Conservation (phyloP, 2,113 vertebrate genomes). For the Corynorhinus townsendii region DNA sequence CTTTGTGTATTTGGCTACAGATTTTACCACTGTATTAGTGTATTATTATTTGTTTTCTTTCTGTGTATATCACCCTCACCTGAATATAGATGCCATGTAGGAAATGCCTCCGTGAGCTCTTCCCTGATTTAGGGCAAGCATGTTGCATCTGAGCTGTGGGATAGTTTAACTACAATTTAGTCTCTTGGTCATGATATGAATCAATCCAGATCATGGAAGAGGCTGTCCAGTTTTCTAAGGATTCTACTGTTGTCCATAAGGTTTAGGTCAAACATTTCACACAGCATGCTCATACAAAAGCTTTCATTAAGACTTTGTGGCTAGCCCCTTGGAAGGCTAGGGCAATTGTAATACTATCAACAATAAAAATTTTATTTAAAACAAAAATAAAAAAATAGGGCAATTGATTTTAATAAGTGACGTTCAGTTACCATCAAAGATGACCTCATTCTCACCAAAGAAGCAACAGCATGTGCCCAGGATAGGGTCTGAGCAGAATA, state of each 20-base stretch:
- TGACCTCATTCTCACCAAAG: background rate
- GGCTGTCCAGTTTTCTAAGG: background rate
- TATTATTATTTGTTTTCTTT: background rate
- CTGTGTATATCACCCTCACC: background rate
- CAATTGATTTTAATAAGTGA: background rate
- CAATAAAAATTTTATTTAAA: no score
- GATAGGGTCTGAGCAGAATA: background rate
- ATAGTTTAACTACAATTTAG: background rate
- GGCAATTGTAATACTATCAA: background rate
- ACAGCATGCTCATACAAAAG: background rate
- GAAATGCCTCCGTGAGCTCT: background rate
- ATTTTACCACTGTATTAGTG: background rate
- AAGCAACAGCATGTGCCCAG: background rate
- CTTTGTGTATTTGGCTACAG: conserved; percentile 36
- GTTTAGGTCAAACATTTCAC: background rate
- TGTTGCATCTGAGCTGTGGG: background rate
- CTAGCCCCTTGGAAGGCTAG: background rate
- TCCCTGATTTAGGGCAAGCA: background rate
- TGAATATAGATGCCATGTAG: conserved; percentile 41
- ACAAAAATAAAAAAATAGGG: no score
- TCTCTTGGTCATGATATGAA: background rate
- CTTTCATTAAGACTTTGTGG: background rate
- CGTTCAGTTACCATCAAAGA: background rate
- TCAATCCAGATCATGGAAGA: background rate
- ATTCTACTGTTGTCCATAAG: background rate